Percentiles rank a stretch among this genome's conserved stretches.
These are phyloP conservation scores for Seira musarum DNA, from an alignment of 2,888 invertebrate species.

Conservation along the genomic window DNA sequence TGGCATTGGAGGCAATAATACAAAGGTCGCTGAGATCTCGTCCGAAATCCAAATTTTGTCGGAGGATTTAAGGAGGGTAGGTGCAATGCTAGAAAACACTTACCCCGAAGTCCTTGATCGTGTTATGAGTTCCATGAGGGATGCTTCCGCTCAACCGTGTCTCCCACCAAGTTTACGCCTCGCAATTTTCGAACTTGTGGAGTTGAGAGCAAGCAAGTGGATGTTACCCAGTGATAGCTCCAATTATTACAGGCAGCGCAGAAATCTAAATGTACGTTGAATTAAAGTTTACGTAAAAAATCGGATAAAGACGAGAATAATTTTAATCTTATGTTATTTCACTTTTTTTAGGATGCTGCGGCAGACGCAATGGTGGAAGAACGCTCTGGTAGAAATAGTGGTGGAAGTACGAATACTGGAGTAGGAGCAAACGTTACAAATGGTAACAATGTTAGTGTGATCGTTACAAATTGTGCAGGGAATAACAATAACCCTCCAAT, in stretches of 20 bases:
- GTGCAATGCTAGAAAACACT: conserved; percentile 65
- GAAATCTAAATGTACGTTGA: conserved; percentile 71
- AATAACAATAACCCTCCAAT: conserved; percentile 12
- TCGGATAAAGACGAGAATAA: too few species aligned
- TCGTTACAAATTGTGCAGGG: conserved; percentile 33
- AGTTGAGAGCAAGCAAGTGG: conserved; percentile 94
- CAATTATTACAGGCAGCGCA: conserved; percentile 80
- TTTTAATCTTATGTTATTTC: too few species aligned
- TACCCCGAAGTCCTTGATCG: conserved; percentile 68
- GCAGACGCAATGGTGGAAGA: conserved; percentile 18
- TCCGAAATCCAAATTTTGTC: conserved; percentile 66
- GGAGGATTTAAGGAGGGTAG: conserved; percentile 66
- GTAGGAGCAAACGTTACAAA: background rate
- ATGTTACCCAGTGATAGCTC: conserved; percentile 87
- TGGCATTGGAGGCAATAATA: conserved; percentile 67
- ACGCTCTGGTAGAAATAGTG: conserved; percentile 23
- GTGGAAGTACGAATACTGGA: conserved; percentile 22
- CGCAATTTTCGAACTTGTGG: conserved; percentile 87
- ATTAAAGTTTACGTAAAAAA: background rate
- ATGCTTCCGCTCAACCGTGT: conserved; percentile 67
- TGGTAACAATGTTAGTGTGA: conserved; percentile 31
- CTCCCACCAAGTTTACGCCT: conserved; percentile 59
- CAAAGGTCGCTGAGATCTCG: conserved; percentile 64
- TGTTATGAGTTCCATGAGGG: conserved; percentile 68
- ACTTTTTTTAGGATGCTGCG: conserved; percentile 32